These are phyloP conservation scores for Rattus rattus DNA, from an alignment of 2,113 vertebrate genomes.

Conservation along the genomic window DNA sequence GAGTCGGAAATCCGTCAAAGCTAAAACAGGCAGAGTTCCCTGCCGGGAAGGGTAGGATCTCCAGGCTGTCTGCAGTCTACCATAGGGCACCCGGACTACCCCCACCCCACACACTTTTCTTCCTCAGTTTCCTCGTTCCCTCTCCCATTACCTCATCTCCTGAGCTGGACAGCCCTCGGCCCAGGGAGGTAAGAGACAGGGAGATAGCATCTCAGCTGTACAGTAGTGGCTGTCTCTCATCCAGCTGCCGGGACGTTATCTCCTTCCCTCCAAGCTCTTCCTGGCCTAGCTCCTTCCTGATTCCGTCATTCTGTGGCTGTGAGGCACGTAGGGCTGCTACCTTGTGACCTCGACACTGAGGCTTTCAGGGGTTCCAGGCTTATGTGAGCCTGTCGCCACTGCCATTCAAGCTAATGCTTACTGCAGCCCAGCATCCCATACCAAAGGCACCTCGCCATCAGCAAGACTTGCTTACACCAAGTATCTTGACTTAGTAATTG, in stretches of 20 bases:
- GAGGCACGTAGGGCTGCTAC: neutral
- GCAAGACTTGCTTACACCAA: neutral
- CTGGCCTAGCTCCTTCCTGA: neutral
- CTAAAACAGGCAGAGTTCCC: neutral
- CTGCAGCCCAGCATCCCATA: neutral
- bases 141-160: neutral
- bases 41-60: neutral
- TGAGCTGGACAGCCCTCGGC: neutral
- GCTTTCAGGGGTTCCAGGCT: neutral
- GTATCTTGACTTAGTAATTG: neutral
- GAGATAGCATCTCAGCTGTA: neutral
- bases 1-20: neutral
- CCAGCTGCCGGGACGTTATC: neutral
- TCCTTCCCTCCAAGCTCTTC: neutral
- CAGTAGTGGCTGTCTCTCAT: neutral
- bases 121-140: neutral
- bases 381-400: too few relatives aligned
- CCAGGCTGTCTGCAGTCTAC: neutral
- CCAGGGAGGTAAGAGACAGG: neutral
- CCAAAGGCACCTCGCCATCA: rapidly evolving
- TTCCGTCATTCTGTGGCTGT: neutral
- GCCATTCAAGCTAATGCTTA: neutral
- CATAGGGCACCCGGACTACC: neutral
- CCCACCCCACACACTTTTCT: rapidly evolving
- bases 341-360: neutral